phyloP scores from a whole-genome alignment of 2,113 vertebrate genomes.

The Penelope pileata region DNA sequence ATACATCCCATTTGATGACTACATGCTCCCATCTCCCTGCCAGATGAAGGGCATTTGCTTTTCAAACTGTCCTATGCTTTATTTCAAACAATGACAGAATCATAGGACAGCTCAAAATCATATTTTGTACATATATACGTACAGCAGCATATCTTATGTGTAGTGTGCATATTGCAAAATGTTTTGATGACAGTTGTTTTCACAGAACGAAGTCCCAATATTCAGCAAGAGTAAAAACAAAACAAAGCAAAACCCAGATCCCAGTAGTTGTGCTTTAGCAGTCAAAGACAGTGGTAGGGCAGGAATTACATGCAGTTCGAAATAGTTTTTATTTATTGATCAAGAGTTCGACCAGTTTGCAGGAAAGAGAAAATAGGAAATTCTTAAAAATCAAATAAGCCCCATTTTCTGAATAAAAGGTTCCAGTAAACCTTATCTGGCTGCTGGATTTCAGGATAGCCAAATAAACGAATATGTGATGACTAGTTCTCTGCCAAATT shows the following conservation, averaged over 20 bases:
- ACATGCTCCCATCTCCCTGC: not conserved
- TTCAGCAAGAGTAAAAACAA: not conserved
- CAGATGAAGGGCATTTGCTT: slow-evolving; percentile 24
- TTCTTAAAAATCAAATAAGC: not conserved
- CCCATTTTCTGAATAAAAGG: not conserved
- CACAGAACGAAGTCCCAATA: not conserved
- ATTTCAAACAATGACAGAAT: not conserved
- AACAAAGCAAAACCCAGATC: not conserved
- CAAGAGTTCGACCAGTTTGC: not conserved
- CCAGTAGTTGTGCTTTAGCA: not conserved
- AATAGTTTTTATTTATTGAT: not conserved
- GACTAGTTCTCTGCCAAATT: not conserved
- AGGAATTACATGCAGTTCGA: not conserved
- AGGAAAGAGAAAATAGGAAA: not conserved
- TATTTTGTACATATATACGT: not conserved
- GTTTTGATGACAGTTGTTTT: not conserved
- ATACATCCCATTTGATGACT: not conserved
- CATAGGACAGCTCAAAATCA: not conserved
- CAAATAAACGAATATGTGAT: not conserved
- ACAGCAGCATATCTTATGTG: not conserved
- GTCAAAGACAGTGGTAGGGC: not conserved
- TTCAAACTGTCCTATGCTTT: not conserved
- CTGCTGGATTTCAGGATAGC: not conserved
- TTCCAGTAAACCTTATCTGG: not conserved
- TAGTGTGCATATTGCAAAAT: not conserved